These are phyloP conservation scores for Semotilus atromaculatus DNA, from an alignment of 2,797 vertebrate genomes.

Conservation along the genomic window DNA sequence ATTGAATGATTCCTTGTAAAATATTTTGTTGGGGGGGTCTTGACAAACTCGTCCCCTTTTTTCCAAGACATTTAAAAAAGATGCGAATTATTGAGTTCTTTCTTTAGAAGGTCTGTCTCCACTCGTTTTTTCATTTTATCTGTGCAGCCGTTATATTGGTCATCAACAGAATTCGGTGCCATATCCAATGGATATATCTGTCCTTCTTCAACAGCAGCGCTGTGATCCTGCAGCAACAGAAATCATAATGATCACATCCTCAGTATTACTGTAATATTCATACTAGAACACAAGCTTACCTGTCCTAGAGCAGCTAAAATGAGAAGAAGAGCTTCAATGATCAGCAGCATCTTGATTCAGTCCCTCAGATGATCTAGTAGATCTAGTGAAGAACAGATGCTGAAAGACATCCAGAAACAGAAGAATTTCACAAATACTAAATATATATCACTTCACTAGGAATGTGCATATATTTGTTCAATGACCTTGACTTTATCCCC, in stretches of 20 bases:
- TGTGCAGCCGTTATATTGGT: accelerated
- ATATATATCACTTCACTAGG: background rate
- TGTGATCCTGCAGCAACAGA: background rate
- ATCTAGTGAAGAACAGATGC: background rate
- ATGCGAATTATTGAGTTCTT: accelerated
- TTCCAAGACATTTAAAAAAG: background rate
- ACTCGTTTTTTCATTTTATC: accelerated
- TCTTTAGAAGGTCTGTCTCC: background rate
- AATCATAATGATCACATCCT: background rate
- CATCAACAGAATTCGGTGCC: no score
- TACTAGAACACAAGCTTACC: background rate
- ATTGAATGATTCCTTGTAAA: background rate
- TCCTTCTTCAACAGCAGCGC: no score
- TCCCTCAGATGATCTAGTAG: background rate
- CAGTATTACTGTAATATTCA: no score
- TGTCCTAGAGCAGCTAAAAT: background rate
- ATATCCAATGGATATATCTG: no score
- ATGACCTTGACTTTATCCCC: background rate
- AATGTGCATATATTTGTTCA: background rate
- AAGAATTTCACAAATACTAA: background rate
- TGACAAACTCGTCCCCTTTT: background rate
- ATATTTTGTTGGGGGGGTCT: accelerated
- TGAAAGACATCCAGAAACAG: no score
- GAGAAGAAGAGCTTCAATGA: background rate
- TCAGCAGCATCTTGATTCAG: background rate